Conservation (phyloP, 2,888 invertebrate genomes). For the Mythimna impura region DNA sequence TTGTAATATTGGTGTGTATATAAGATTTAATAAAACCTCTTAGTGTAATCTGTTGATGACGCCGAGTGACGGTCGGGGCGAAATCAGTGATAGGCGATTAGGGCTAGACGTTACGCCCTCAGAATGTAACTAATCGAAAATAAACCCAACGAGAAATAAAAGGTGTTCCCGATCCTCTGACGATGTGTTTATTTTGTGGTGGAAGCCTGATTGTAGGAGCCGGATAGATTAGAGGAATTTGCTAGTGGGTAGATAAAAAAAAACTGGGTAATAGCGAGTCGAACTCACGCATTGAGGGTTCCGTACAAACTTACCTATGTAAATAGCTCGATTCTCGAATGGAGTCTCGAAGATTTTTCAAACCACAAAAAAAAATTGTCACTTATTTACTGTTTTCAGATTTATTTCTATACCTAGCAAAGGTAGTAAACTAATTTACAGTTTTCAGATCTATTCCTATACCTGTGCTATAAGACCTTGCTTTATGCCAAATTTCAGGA, state of each 20-base stretch:
- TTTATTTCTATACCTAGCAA: too few relatives aligned
- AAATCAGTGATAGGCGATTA: conserved; percentile 44
- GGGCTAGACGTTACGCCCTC: not conserved
- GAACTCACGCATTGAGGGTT: too few relatives aligned
- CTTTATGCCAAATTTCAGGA: too few relatives aligned
- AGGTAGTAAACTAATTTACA: too few relatives aligned
- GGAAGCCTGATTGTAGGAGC: conserved; percentile 15
- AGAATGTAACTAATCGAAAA: conserved; percentile 32
- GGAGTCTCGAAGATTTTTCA: too few relatives aligned
- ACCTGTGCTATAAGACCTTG: too few relatives aligned
- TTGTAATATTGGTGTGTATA: too few relatives aligned
- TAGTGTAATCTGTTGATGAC: conserved; percentile 20
- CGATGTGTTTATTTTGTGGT: conserved; percentile 39
- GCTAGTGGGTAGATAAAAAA: not conserved
- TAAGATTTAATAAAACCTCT: not conserved
- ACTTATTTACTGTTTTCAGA: too few relatives aligned
- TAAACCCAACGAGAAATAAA: conserved; percentile 24
- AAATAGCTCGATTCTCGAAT: too few relatives aligned
- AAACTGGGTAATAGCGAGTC: not conserved
- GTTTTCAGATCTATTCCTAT: too few relatives aligned
- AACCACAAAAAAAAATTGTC: too few relatives aligned
- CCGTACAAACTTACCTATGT: too few relatives aligned
- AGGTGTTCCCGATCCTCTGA: conserved; percentile 11
- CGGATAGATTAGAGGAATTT: conserved; percentile 14
- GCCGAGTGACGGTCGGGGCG: not conserved